Conservation (phyloP, 2,113 vertebrate genomes). For the Lampris megalopsis region DNA sequence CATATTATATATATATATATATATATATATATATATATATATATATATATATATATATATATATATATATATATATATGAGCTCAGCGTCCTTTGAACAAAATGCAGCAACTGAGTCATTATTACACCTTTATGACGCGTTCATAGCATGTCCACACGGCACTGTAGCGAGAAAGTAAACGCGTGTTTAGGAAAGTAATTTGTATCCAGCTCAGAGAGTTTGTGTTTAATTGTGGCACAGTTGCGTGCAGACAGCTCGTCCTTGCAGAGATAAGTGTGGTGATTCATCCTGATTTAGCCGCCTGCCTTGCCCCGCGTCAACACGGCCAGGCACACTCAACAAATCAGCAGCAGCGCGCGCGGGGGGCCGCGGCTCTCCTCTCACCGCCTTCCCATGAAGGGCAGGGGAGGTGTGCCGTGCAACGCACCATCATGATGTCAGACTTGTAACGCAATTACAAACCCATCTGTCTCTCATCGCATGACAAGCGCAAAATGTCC, state of each 20-base stretch:
- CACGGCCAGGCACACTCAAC: slow-evolving; percentile 70
- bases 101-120: no score
- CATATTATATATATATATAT: no score
- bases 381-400: slow-evolving; percentile 89
- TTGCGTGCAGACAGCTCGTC: slow-evolving; percentile 31
- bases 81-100: no score
- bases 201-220: no score
- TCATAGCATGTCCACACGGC: no score
- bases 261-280: slow-evolving; percentile 48
- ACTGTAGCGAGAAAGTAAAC: no score
- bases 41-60: no score
- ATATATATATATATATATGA: no score
- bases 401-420: slow-evolving; percentile 85
- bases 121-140: no score
- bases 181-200: no score
- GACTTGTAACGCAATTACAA: slow-evolving; percentile 98
- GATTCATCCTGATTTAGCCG: slow-evolving; percentile 73
- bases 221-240: slow-evolving; percentile 6
- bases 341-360: slow-evolving; percentile 78
- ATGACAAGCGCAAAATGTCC: slow-evolving; percentile 99
- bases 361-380: slow-evolving; percentile 72
- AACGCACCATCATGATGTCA: slow-evolving; percentile 89
- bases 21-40: no score
- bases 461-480: slow-evolving; percentile 99
- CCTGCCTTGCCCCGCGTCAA: slow-evolving; percentile 49